phyloP scores from a whole-genome alignment of 30 jellyfish, hydroid and myxozoan genomes.

The Hydractinia echinata region DNA sequence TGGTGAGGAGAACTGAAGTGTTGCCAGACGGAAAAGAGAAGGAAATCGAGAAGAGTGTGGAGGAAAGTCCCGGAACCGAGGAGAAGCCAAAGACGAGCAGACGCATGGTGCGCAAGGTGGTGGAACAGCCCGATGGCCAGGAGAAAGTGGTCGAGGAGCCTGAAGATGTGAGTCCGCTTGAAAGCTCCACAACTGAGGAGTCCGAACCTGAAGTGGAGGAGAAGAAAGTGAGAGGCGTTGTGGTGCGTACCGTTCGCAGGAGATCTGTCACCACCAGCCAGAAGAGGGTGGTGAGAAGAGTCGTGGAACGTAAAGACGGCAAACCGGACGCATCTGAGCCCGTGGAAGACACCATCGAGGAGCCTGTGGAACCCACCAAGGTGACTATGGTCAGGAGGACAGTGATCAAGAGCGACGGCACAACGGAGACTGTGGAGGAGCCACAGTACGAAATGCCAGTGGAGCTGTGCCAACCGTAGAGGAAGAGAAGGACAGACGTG shows the following conservation, averaged over 20 bases:
- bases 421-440: slow-evolving; percentile 41
- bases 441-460: slow-evolving; percentile 63
- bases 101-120: slow-evolving; percentile 6
- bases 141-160: slow-evolving; percentile 60
- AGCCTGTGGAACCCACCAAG: slow-evolving; percentile 60
- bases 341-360: slow-evolving; percentile 55
- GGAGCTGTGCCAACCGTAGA: slow-evolving; percentile 39
- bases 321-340: slow-evolving; percentile 54
- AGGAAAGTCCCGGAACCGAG: not conserved
- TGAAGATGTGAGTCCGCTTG: slow-evolving; percentile 46
- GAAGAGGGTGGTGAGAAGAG: slow-evolving; percentile 63
- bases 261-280: slow-evolving; percentile 47
- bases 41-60: slow-evolving; percentile 5
- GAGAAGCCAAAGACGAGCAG: slow-evolving; percentile 9
- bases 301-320: slow-evolving; percentile 25
- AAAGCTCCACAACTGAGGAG: slow-evolving; percentile 39
- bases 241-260: slow-evolving; percentile 29
- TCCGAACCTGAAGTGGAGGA: slow-evolving; percentile 56
- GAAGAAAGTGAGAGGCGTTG: slow-evolving; percentile 42
- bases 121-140: slow-evolving; percentile 48
- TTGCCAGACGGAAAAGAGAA: slow-evolving; percentile 48
- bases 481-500: slow-evolving; percentile 52
- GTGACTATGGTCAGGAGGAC: slow-evolving; percentile 51
- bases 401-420: slow-evolving; percentile 47
- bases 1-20: slow-evolving; percentile 18